Evolutionary conservation across 2,113 vertebrate species (phyloP).

Genomic region (Holacanthus passer): DNA sequence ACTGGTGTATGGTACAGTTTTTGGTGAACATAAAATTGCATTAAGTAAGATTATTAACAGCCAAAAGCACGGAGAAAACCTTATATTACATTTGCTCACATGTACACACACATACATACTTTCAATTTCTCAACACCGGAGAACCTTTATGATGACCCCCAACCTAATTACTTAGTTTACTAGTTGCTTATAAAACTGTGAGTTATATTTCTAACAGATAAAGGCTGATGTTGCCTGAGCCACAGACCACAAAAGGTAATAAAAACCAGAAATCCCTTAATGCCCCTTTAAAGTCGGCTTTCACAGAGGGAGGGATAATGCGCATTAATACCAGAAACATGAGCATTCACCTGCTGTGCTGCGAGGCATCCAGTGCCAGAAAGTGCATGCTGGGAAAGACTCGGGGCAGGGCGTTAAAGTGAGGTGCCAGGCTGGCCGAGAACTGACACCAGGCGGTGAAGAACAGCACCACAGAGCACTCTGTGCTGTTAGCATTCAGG

Average conservation of each 20-base stretch:
- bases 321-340: background rate
- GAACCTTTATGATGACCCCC: background rate
- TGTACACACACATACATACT: background rate
- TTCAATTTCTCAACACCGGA: background rate
- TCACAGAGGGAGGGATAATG: background rate
- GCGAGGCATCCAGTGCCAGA: constrained; percentile 95
- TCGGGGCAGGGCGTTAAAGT: constrained; percentile 95
- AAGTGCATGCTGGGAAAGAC: constrained; percentile 94
- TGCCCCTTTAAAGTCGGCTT: background rate
- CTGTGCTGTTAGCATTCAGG: constrained; percentile 92
- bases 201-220: background rate
- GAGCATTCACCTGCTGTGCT: constrained; percentile 93
- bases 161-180: background rate
- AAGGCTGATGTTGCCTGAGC: background rate
- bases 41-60: background rate
- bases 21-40: background rate
- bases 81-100: background rate
- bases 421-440: constrained; percentile 93
- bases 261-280: background rate
- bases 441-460: constrained; percentile 97
- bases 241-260: background rate
- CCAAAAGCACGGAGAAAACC: background rate
- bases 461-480: constrained; percentile 95
- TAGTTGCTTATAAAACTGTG: background rate
- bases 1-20: background rate